A percentile compares a stretch with the other conserved stretches of the same genome.
These are phyloP conservation scores for Myotis lucifugus DNA, from an alignment of 2,113 vertebrate species.

Conservation along the genomic window DNA sequence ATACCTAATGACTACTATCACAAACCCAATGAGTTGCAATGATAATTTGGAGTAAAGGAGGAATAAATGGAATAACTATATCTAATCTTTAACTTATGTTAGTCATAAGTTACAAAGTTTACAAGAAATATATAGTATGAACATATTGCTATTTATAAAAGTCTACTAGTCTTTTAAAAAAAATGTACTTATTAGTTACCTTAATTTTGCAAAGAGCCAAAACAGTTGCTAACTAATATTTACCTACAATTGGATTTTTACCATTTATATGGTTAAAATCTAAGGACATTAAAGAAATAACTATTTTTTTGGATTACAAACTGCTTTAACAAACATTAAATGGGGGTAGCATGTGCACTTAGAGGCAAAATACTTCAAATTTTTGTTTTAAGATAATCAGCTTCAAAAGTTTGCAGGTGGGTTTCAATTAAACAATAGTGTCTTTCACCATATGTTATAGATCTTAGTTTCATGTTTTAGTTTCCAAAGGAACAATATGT, in stretches of 20 bases:
- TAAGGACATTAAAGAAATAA: constrained; percentile 59
- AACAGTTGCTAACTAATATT: constrained; percentile 57
- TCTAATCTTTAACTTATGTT: constrained; percentile 84
- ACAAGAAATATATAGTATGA: constrained; percentile 74
- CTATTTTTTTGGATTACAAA: background rate
- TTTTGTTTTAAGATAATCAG: constrained; percentile 57
- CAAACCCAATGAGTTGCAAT: constrained; percentile 76
- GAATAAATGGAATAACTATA: constrained; percentile 85
- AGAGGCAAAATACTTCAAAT: constrained; percentile 68
- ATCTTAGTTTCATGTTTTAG: constrained; percentile 76
- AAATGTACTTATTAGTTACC: constrained; percentile 64
- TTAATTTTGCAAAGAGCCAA: constrained; percentile 78
- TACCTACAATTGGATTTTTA: constrained; percentile 67
- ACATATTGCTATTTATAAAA: constrained; percentile 75
- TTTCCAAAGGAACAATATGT: constrained; percentile 75
- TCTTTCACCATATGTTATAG: constrained; percentile 70
- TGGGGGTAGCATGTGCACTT: constrained; percentile 30
- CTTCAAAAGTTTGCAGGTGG: constrained; percentile 58
- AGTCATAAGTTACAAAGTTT: constrained; percentile 82
- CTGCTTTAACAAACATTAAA: constrained; percentile 71
- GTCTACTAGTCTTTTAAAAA: constrained; percentile 65
- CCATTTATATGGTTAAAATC: constrained; percentile 59
- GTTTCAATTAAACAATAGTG: constrained; percentile 66
- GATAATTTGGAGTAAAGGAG: constrained; percentile 78
- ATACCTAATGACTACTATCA: constrained; percentile 87